Evolutionary conservation across 2,888 invertebrate genomes (phyloP), one percentile per base, ranked within the genome.

Genomic region (Polydrusus tereticollis): DNA sequence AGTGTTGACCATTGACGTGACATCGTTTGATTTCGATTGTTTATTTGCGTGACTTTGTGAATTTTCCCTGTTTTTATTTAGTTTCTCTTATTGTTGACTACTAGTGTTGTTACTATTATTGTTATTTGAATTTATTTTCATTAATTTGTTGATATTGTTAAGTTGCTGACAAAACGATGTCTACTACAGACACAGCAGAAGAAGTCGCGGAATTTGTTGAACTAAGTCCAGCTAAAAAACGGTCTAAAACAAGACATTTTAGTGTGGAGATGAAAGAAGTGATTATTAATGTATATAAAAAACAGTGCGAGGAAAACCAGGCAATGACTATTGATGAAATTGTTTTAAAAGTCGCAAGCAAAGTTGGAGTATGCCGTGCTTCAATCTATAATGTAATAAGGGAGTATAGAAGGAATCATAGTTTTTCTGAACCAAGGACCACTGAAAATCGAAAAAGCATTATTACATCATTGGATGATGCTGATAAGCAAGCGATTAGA

Each of bases 101-200:
- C n/a, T n/a, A n/a, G n/a, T n/a, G n/a, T n/a, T n/a, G n/a, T n/a
- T n/a, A n/a, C 26, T 26, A 26, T 26, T 26, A 5, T 26, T 26
- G 26, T 26, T 26, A 3, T 26, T 26, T 5, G 7, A 26, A 3
- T 26, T 26, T 26, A 26, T 26, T 26, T 5, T 26, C 7, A 26
- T 26, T 26, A 26, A 5, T 26, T 26, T 26, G 26, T 26, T 26
- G 26, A 5, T 26, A 26, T 26, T 26, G 26, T 26, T 26, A 7
- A 26, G 26, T 26, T 26, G 7, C 7, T 26, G 4, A 29, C 29
- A 36, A 36, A 6, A 36, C 2, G 12, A 36, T 36, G 36, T 36
- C 36, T 45, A 55, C 29, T 21, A 59, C 59, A 43, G 59, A 59
- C 29, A 38, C 59, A 2, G 59, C 59, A 21, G 59, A 59, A 7